Evolutionary conservation across 2,888 invertebrate species (phyloP).

Genomic region (Yponomeuta cagnagella): DNA sequence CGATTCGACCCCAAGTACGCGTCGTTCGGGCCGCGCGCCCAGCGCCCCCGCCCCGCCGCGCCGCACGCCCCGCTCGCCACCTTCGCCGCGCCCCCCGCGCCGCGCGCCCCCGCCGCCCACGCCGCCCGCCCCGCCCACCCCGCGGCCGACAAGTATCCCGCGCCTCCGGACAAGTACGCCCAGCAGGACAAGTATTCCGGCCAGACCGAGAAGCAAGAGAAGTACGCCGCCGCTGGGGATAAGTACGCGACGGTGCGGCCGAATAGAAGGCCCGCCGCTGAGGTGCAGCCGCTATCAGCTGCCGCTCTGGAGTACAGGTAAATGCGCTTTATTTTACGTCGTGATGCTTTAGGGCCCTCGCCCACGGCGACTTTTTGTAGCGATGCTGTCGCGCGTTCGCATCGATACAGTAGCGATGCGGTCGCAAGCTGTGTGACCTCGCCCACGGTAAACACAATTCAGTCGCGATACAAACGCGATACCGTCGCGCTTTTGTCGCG

Average conservation of each 20-base stretch:
- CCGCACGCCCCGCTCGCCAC: constrained; percentile 52
- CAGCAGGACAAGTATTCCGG: constrained; percentile 32
- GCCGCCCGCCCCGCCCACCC: constrained; percentile 16
- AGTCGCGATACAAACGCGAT: too few relatives aligned
- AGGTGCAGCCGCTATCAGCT: constrained; percentile 72
- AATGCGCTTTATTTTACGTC: background rate
- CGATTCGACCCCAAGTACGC: constrained; percentile 77
- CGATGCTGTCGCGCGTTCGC: too few relatives aligned
- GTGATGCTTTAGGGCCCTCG: too few relatives aligned
- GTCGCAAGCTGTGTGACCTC: too few relatives aligned
- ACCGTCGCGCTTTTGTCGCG: too few relatives aligned
- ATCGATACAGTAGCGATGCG: too few relatives aligned
- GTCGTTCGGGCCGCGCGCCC: constrained; percentile 71
- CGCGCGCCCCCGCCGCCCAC: constrained; percentile 29
- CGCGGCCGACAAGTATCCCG: constrained; percentile 20
- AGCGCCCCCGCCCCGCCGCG: constrained; percentile 61
- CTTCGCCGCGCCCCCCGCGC: constrained; percentile 44
- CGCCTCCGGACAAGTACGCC: constrained; percentile 20
- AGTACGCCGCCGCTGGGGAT: constrained; percentile 10
- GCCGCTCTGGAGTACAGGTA: constrained; percentile 68
- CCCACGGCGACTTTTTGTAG: too few relatives aligned
- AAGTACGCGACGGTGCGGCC: constrained; percentile 65
- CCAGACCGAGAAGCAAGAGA: background rate
- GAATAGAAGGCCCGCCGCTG: constrained; percentile 41
- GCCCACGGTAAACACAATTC: too few relatives aligned